These are phyloP conservation scores for Beris morrisii DNA, from an alignment of 2,888 invertebrate genomes.

Conservation along the genomic window DNA sequence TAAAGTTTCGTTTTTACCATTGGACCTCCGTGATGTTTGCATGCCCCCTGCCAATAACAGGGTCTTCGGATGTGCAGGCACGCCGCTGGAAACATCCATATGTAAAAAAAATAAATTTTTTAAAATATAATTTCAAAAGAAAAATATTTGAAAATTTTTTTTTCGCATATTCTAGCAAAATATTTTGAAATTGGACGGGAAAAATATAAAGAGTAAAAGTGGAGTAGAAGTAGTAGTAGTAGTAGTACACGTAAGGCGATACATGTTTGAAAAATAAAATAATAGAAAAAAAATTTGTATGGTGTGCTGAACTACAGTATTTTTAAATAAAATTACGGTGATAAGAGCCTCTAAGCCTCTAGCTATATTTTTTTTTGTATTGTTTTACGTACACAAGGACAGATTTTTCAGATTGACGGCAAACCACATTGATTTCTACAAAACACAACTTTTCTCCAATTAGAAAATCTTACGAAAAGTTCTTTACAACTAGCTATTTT, in stretches of 20 bases:
- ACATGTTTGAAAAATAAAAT: too few species aligned
- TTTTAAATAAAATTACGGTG: constrained; percentile 12
- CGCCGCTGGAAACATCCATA: constrained; percentile 26
- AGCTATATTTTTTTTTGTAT: not conserved
- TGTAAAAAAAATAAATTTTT: constrained; percentile 15
- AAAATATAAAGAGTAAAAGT: too few species aligned
- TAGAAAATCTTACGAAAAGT: constrained; percentile 7
- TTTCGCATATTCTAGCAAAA: too few species aligned
- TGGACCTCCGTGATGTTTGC: constrained; percentile 31
- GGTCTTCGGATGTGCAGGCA: constrained; percentile 31
- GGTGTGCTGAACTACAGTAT: constrained; percentile 10
- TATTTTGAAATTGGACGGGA: too few species aligned
- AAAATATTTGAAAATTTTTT: too few species aligned
- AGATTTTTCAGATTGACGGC: constrained; percentile 1
- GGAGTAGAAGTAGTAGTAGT: too few species aligned
- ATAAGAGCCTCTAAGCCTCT: not conserved
- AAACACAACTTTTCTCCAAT: constrained; percentile 19
- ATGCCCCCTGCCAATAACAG: constrained; percentile 23
- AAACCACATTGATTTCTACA: constrained; percentile 25
- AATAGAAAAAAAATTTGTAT: too few species aligned
- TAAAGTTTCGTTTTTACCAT: constrained; percentile 31
- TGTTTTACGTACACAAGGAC: constrained; percentile 7
- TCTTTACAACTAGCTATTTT: not conserved
- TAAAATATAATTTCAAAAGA: not conserved
- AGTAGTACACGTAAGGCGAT: too few species aligned